A percentile compares a stretch with the other conserved stretches of the same genome.
phyloP scores from a whole-genome alignment of 2,888 invertebrate genomes.

The Eupithecia insigniata region DNA sequence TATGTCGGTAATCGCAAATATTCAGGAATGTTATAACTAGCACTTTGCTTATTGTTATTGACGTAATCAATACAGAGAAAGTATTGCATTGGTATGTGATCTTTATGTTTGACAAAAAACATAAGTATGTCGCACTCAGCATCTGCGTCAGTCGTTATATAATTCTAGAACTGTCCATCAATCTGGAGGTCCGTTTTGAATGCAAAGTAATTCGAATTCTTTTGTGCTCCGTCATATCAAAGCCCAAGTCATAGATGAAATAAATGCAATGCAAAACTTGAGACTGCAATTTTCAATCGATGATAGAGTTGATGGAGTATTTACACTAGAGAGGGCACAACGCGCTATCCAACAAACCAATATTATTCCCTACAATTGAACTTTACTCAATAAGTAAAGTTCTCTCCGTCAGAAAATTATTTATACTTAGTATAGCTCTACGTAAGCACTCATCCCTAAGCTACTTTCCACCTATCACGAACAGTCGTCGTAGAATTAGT shows the following conservation, averaged over 20 bases:
- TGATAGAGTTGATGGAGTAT: background rate
- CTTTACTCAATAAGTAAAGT: too few relatives aligned
- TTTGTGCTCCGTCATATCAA: constrained; percentile 44
- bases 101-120: constrained; percentile 62
- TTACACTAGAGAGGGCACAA: too few relatives aligned
- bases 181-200: constrained; percentile 60
- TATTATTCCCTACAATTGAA: too few relatives aligned
- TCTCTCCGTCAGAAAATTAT: too few relatives aligned
- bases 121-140: constrained; percentile 62
- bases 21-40: background rate
- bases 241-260: background rate
- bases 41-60: constrained; percentile 18
- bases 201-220: constrained; percentile 55
- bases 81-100: constrained; percentile 54
- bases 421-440: too few relatives aligned
- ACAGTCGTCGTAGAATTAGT: too few relatives aligned
- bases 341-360: too few relatives aligned
- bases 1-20: background rate
- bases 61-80: constrained; percentile 44
- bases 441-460: too few relatives aligned
- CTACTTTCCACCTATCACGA: too few relatives aligned
- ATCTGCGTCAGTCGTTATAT: constrained; percentile 67
- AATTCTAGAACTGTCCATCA: constrained; percentile 49
- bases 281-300: background rate
- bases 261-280: background rate